Evolutionary conservation across 2,888 invertebrate species (phyloP), one percentile per base, ranked within the genome.

Genomic region (Eumerus sabulonum): DNA sequence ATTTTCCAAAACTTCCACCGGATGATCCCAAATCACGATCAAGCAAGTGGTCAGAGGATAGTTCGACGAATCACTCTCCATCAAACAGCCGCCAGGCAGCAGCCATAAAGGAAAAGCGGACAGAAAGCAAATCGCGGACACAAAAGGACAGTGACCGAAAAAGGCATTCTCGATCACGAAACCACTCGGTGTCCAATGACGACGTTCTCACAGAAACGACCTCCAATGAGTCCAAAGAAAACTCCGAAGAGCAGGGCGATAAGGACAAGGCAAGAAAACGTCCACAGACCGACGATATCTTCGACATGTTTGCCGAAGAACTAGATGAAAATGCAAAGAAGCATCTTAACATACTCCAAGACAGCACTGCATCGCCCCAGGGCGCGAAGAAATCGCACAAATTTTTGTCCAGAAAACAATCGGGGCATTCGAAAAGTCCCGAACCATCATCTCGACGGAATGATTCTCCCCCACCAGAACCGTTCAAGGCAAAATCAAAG

Each of bases 291-390:
- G 50, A 36, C 0, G 19, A 45, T 11, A 44, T 68, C 2, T 73
- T 79, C 56, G 79, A 79, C n/a, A 79, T 79, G 79, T 79, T 79
- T 5, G 79, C 79, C 16, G 79, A 79, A 40, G 68, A 79, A 3
- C 11, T 79, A 9, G 54, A 68, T 7, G 68, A 60, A 1, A 62
- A 18, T 9, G 27, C 35, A 14, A 73, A 56, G 38, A 63, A n/a
- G 4, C 42, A n/a, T 2, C 12, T 45, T 5, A 79, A 54, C 48
- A n/a, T 50, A 48, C 0, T 42, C 5, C 2, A 27, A 27, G 27
- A 27, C 27, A 27, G 2, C 27, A 27, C 27, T 27, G 19, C 44
- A 54, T 0, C 44, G 13, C 11, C 36, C 19, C 11, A 50, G 5
- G 51, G 13, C 18, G 42, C 45, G 1, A 56, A 53, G n/a, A 40